These are phyloP conservation scores for Drosophila paranaensis DNA, from an alignment of 2,888 invertebrate species.

Conservation along the genomic window DNA sequence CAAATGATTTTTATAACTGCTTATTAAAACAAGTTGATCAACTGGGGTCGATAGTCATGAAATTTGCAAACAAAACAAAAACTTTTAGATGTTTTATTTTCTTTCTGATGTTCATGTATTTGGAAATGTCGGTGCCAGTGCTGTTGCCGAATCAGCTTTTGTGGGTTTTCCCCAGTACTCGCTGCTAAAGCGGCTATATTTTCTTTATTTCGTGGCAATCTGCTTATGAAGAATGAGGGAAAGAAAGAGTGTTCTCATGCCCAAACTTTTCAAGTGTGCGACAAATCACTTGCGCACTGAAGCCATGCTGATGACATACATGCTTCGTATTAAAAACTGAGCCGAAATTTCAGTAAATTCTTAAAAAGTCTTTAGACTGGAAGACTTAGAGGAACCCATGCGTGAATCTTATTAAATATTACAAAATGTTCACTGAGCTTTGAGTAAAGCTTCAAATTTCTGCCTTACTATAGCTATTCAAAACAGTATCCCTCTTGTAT, in stretches of 20 bases:
- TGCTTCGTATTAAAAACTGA: background rate
- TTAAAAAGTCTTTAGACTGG: background rate
- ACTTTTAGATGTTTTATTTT: background rate
- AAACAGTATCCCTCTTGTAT: no score
- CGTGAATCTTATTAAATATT: no score
- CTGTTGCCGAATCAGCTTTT: background rate
- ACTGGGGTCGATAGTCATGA: background rate
- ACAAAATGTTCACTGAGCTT: no score
- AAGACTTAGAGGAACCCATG: background rate
- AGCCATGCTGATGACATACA: background rate
- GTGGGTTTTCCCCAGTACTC: background rate
- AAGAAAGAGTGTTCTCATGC: no score
- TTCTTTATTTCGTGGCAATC: background rate
- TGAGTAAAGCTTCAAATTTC: no score
- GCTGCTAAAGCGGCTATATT: background rate
- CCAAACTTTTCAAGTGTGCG: background rate
- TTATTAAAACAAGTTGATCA: background rate
- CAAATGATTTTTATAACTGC: background rate
- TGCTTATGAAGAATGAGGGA: no score
- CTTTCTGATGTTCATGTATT: background rate
- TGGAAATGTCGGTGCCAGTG: no score
- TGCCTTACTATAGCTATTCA: no score
- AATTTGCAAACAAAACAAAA: background rate
- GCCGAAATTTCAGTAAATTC: background rate
- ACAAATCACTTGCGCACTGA: background rate